Evolutionary conservation across 2,797 vertebrate species (phyloP).

Genomic region (Ptychobarbus kaznakovi): DNA sequence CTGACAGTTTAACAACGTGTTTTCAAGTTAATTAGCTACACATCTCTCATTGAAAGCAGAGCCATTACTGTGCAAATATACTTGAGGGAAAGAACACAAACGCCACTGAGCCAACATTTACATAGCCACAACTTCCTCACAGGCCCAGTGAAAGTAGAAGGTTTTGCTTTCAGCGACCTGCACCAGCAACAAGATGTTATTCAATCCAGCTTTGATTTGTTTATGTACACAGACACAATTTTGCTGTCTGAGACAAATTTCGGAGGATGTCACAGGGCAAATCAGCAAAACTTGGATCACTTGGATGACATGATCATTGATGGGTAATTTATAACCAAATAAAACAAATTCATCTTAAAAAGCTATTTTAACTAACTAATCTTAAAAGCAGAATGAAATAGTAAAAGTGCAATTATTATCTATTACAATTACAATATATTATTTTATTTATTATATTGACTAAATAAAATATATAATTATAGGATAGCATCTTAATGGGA

Average conservation of each 20-base stretch:
- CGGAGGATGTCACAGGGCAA: neutral
- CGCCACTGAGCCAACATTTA: constrained; percentile 32
- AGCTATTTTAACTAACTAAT: too few species aligned
- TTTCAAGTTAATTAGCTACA: constrained; percentile 43
- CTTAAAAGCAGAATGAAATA: too few species aligned
- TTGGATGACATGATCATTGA: neutral
- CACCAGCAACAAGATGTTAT: neutral
- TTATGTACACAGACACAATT: neutral
- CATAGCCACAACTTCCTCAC: constrained; percentile 16
- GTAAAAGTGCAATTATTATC: too few species aligned
- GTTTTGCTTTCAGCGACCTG: neutral
- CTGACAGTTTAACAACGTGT: constrained; percentile 45
- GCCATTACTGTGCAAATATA: constrained; percentile 52
- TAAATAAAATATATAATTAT: neutral
- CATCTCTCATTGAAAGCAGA: constrained; percentile 31
- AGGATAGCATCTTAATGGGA: neutral
- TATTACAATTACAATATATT: neutral
- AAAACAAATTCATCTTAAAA: too few species aligned
- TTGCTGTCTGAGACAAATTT: neutral
- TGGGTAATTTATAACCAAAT: neutral
- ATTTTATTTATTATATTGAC: neutral
- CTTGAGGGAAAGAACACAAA: constrained; percentile 39
- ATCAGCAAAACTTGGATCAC: neutral
- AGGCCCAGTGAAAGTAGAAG: constrained; percentile 6
- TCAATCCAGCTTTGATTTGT: neutral